A percentile compares a stretch with the other conserved stretches of the same genome.
Evolutionary conservation across 2,888 invertebrate genomes (phyloP).

Genomic region (Ophonus ardosiacus): DNA sequence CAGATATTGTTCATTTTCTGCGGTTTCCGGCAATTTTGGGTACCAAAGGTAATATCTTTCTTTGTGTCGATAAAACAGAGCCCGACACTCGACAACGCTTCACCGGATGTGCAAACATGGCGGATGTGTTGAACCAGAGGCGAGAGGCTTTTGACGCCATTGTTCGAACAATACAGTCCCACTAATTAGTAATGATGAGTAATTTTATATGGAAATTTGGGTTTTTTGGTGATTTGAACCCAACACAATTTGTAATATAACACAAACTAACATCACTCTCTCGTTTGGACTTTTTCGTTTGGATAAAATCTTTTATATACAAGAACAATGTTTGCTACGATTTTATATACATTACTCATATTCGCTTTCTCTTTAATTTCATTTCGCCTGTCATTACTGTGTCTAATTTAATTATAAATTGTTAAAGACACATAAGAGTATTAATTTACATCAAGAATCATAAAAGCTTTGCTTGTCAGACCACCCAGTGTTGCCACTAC

Average conservation of each 20-base stretch:
- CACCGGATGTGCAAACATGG: constrained; percentile 45
- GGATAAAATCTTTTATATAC: too few relatives aligned
- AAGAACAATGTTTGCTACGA: not conserved
- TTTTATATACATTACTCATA: not conserved
- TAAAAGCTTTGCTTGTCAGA: not conserved
- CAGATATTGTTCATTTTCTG: constrained; percentile 59
- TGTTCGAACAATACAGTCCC: not conserved
- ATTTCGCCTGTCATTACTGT: not conserved
- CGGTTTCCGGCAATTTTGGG: constrained; percentile 60
- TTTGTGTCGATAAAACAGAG: constrained; percentile 25
- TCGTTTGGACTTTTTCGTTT: too few relatives aligned
- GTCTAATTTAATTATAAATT: not conserved
- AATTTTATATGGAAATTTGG: constrained; percentile 45
- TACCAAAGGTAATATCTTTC: constrained; percentile 57
- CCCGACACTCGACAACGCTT: not conserved
- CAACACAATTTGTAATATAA: too few relatives aligned
- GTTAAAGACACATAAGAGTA: not conserved
- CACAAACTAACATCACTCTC: too few relatives aligned
- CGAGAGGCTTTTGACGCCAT: constrained; percentile 5
- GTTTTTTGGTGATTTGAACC: too few relatives aligned
- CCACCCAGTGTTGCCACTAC: constrained; percentile 23
- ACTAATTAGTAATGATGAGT: constrained; percentile 4
- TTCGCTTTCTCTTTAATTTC: constrained; percentile 1
- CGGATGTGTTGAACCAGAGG: constrained; percentile 17
- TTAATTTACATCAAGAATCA: constrained; percentile 3